These are phyloP conservation scores for Sminthurides aquaticus DNA, from an alignment of 2,888 invertebrate genomes.

Conservation along the genomic window DNA sequence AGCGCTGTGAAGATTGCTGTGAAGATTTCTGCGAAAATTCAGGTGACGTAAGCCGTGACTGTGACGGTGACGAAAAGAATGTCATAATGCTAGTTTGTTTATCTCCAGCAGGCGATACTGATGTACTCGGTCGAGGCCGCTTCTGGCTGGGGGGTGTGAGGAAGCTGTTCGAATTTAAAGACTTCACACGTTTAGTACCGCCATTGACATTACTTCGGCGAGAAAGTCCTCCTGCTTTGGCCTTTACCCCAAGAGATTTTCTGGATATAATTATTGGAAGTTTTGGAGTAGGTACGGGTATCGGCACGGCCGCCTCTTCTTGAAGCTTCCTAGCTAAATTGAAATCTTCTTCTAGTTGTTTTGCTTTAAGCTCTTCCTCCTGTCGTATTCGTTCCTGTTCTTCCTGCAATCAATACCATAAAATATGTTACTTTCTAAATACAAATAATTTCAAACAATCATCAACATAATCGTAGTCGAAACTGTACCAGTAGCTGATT, in stretches of 20 bases:
- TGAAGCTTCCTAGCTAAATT: constrained; percentile 6
- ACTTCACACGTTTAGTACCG: too few species aligned
- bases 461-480: too few species aligned
- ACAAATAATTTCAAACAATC: too few species aligned
- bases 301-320: not conserved
- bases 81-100: not conserved
- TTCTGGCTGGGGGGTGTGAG: too few species aligned
- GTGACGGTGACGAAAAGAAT: not conserved
- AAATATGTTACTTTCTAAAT: not conserved
- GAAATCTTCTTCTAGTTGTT: constrained; percentile 8
- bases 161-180: too few species aligned
- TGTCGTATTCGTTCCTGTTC: not conserved
- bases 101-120: not conserved
- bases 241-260: too few species aligned
- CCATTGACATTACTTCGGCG: too few species aligned
- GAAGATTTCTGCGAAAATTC: not conserved
- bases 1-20: too few species aligned
- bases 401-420: not conserved
- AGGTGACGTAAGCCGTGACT: too few species aligned
- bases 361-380: not conserved
- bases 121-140: not conserved
- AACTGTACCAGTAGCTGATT: constrained; percentile 5
- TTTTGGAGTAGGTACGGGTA: too few species aligned
- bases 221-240: too few species aligned
- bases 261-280: too few species aligned